Evolutionary conservation across 2,113 vertebrate species (phyloP).

Genomic region (Brienomyrus brachyistius): DNA sequence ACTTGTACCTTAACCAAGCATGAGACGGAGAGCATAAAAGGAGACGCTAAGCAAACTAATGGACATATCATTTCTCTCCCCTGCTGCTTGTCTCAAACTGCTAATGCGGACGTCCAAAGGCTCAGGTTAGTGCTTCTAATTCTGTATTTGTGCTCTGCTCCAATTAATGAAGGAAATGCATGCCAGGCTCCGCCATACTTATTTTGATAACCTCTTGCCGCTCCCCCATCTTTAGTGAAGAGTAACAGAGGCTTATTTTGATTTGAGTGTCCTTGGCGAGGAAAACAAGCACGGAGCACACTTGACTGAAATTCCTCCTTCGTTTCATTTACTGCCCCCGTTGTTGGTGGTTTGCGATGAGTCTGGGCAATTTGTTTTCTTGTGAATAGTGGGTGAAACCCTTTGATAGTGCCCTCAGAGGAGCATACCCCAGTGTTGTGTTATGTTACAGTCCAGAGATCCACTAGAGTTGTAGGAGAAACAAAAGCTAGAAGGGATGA

Average conservation of each 20-base stretch:
- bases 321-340: slow-evolving; percentile 22
- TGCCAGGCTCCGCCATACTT: slow-evolving; percentile 38
- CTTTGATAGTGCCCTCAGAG: slow-evolving; percentile 30
- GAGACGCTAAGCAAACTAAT: slow-evolving; percentile 92
- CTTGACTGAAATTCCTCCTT: slow-evolving; percentile 28
- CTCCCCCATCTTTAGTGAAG: background rate
- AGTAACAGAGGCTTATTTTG: slow-evolving; percentile 29
- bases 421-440: slow-evolving; percentile 12
- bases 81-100: slow-evolving; percentile 84
- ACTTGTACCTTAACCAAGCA: slow-evolving; percentile 23
- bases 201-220: slow-evolving; percentile 23
- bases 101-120: slow-evolving; percentile 96
- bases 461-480: background rate
- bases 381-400: slow-evolving; percentile 17
- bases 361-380: slow-evolving; percentile 30
- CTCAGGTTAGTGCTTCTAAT: slow-evolving; percentile 89
- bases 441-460: slow-evolving; percentile 15
- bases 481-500: background rate
- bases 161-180: slow-evolving; percentile 48
- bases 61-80: slow-evolving; percentile 78
- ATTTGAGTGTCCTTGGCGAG: slow-evolving; percentile 16
- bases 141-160: slow-evolving; percentile 61
- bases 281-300: slow-evolving; percentile 27
- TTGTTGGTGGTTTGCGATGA: slow-evolving; percentile 24
- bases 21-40: slow-evolving; percentile 38